Evolutionary conservation across 2,888 invertebrate species (phyloP), one percentile per base, ranked within the genome.

Genomic region (Hirtodrosophila alboralis): DNA sequence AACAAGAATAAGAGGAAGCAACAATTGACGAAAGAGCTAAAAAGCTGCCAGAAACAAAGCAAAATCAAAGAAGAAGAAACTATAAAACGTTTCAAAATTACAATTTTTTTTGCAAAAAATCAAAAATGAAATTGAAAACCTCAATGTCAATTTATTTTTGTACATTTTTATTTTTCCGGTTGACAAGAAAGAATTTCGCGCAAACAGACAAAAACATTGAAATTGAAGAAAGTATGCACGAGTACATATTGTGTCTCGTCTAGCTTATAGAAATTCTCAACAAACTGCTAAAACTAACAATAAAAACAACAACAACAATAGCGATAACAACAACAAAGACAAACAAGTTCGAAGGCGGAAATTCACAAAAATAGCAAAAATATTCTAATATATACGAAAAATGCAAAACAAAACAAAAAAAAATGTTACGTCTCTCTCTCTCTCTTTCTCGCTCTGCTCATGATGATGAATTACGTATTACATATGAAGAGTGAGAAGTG

Each of bases 291-390:
- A 62, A 67, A 61, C 64, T 59, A 51, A 51, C 59, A 67, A 36
- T 14, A 7, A 14, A 1, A 44, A 49, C 27, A 57, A 44, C 21
- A 43, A 45, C 13, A 67, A 43, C 12, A 48, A 37, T 7, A 51
- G 48, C 4, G 7, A 7, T 6, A 4, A 23, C 23, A 23, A 33
- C 37, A 37, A 21, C 47, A 45, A 18, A 43, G 40, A 33, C n/a
- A 64, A 54, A 60, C 56, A 49, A 45, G 56, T 52, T 36, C 27
- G 34, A 66, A 70, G 70, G 70, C 70, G 70, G 64, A 77, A 71
- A 76, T 71, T 73, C 49, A 60, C 71, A 57, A 64, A 73, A 65
- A 61, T 77, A 72, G 62, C 63, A 5, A 44, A 40, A 44, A 63
- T 44, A 61, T 70, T 70, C 66, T 53, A 70, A 66, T 54, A 52